These are phyloP conservation scores for Elephantulus edwardii DNA, from an alignment of 2,113 vertebrate genomes.

Conservation along the genomic window DNA sequence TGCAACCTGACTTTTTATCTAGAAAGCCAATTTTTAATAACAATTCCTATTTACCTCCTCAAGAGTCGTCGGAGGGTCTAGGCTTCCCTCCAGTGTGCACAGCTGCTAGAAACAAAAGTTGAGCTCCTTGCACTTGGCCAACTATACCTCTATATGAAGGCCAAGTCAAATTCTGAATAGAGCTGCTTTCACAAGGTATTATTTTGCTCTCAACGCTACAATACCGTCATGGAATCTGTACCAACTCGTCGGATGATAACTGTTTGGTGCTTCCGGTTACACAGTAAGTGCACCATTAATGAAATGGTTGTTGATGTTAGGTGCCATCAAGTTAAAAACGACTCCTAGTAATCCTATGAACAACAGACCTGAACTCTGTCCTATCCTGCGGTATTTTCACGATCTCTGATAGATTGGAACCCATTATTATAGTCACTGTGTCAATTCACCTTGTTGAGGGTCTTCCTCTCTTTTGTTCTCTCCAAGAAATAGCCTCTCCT, in stretches of 20 bases:
- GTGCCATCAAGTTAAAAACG: too few species aligned
- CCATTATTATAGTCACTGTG: too few species aligned
- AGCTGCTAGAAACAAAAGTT: conserved; percentile 9
- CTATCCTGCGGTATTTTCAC: too few species aligned
- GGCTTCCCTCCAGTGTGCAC: conserved; percentile 44
- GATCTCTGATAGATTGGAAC: too few species aligned
- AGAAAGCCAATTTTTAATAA: conserved; percentile 48
- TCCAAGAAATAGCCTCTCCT: too few species aligned
- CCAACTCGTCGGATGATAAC: background rate
- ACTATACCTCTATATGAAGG: background rate
- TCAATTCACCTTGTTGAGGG: too few species aligned
- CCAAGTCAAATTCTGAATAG: background rate
- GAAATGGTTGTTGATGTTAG: background rate
- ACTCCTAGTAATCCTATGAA: too few species aligned
- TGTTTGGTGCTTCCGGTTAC: background rate
- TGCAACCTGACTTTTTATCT: background rate
- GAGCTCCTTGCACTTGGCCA: background rate
- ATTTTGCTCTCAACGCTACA: background rate
- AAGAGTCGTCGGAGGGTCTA: conserved; percentile 12
- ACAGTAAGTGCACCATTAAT: background rate
- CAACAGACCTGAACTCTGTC: too few species aligned
- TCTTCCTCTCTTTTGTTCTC: too few species aligned
- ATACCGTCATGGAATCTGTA: background rate
- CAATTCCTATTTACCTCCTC: background rate
- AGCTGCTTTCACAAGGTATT: background rate